Evolutionary conservation across 2,888 invertebrate species (phyloP), one percentile per base, ranked within the genome.

Genomic region (Anagyrus pseudococci): DNA sequence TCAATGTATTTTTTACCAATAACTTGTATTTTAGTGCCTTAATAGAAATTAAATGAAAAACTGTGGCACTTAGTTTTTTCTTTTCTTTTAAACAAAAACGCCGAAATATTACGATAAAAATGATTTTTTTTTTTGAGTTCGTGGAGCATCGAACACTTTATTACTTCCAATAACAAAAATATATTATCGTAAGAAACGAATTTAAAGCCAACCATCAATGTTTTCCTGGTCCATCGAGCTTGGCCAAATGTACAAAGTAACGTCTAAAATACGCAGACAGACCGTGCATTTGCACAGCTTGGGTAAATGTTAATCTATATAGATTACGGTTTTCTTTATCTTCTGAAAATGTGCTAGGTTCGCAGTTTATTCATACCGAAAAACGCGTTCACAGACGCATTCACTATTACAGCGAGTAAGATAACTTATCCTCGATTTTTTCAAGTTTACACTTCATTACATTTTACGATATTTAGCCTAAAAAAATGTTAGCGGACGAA

Each of bases 101-200:
- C 57, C 17, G 40, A 65, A 62, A 54, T 62, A 54, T 60, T 54
- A 55, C 54, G 66, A 63, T 63, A 63, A 63, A 63, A 66, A 63
- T n/a, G n/a, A n/a, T 57, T 60, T 59, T 19, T 59, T 13, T 37
- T 20, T 54, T 40, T 19, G n/a, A n/a, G 46, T 61, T 64, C 60
- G 56, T 66, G 49, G 54, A 58, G 55, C 60, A 48, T 67, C 66
- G 47, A 69, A 62, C 67, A 69, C 62, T 71, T 68, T 73, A 74
- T 74, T 74, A 73, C 69, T 73, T 74, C 70, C 71, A 72, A 73
- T 75, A 74, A 75, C 73, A 75, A 75, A 75, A 75, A 75, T 75
- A 75, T 74, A 74, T 74, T 71, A 71, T 75, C 63, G 72, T 73
- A 71, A 71, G 71, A 74, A 73, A 69, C 68, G 73, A 75, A 72